These are phyloP conservation scores for Hypanus sabinus DNA, from an alignment of 2,113 vertebrate genomes.

Conservation along the genomic window DNA sequence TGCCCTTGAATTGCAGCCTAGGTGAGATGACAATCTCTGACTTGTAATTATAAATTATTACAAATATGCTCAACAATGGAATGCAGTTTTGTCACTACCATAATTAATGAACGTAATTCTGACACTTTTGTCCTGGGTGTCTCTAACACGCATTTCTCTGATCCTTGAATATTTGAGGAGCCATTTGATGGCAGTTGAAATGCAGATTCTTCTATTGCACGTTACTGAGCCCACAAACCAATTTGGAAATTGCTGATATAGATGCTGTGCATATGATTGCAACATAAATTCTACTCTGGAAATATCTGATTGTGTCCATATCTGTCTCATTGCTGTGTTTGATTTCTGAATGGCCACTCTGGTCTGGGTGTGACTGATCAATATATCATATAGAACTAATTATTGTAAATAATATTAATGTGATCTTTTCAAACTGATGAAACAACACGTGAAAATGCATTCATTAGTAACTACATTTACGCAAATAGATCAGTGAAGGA, in stretches of 20 bases:
- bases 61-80: background rate
- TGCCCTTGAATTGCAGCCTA: conserved; percentile 18
- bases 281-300: background rate
- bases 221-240: background rate
- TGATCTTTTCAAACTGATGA: background rate
- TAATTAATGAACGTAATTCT: background rate
- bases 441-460: background rate
- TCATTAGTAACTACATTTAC: background rate
- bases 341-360: background rate
- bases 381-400: background rate
- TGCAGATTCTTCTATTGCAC: background rate
- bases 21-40: background rate
- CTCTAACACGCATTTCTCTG: background rate
- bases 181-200: background rate
- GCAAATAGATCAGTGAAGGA: background rate
- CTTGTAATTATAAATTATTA: background rate
- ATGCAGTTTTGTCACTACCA: background rate
- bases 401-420: background rate
- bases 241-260: background rate
- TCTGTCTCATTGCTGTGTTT: background rate
- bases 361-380: background rate
- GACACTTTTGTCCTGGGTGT: background rate
- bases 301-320: background rate
- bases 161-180: background rate
- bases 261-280: background rate